Evolutionary conservation across 2,113 vertebrate genomes (phyloP), one percentile per base, ranked within the genome.

Genomic region (Festucalex cinctus): DNA sequence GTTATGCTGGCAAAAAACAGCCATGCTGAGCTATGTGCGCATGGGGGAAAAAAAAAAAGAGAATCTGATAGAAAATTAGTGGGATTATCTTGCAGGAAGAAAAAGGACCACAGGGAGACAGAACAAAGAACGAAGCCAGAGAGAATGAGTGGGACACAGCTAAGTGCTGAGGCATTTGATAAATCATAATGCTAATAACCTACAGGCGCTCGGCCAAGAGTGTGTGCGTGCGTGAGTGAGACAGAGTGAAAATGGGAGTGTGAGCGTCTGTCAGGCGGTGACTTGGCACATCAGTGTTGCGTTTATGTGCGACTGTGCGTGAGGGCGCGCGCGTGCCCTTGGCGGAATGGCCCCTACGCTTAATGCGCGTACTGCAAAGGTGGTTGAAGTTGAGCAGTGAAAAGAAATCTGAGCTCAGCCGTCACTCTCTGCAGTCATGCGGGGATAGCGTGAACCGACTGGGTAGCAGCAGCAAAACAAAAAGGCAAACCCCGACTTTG

Each of bases 161-260:
- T 78, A 64, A 80, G 69, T 73, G 74, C 68, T 20, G 57, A 77
- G 70, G 65, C 72, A 70, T 81, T 53, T 78, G 70, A 84, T 86
- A 82, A 82, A 85, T 85, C 80, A 69, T 74, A 63, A 66, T 28
- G 70, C 77, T 78, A 81, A 83, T 82, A 80, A 85, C 75, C 75
- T 77, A 43, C 67, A 79, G 80, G 74, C 76, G 70, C 14, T 72
- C 81, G 76, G 75, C 80, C 32, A 57, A 41, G 58, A 67, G 60
- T 62, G 70, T 74, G 79, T 46, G 79, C 39, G 70, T 58, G 66
- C 10, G 54, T 14, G 62, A 54, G 65, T 65, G 76, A 46, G 71
- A 49, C 63, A 54, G 19, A 43, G 68, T 60, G 76, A n/a, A 48
- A 76, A 62, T 20, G 24, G 48, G 67, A 24, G 51, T 14, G 58